These are phyloP conservation scores for Hydrolagus affinis DNA, from an alignment of 2,113 vertebrate genomes.

Conservation along the genomic window DNA sequence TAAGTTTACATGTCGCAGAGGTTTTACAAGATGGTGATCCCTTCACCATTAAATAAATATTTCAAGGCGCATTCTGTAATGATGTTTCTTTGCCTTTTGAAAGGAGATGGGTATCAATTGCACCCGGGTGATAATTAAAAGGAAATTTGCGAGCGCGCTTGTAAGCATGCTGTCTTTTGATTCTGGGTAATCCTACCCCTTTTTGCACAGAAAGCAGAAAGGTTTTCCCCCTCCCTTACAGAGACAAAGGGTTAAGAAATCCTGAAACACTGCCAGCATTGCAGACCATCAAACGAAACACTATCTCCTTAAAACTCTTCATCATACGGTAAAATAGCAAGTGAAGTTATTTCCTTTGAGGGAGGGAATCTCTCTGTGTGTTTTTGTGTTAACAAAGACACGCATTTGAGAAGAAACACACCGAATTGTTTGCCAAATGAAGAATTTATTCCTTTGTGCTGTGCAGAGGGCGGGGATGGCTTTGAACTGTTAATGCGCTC, in stretches of 20 bases:
- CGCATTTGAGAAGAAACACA: slow-evolving; percentile 17
- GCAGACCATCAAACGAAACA: slow-evolving; percentile 26
- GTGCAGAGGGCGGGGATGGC: slow-evolving; percentile 13
- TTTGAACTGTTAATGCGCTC: slow-evolving; percentile 22
- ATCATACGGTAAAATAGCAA: slow-evolving; percentile 17
- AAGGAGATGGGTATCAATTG: too few relatives aligned
- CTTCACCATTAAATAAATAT: neutral
- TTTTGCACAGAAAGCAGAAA: neutral
- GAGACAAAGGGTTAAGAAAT: slow-evolving; percentile 27
- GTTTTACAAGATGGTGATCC: neutral
- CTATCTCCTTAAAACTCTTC: slow-evolving; percentile 23
- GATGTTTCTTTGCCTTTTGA: too few relatives aligned
- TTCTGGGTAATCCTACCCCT: neutral
- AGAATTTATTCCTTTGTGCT: slow-evolving; percentile 24
- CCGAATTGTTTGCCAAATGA: slow-evolving; percentile 17
- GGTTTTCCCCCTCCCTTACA: neutral
- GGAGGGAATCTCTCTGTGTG: neutral
- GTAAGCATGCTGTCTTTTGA: neutral
- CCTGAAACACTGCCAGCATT: slow-evolving; percentile 22
- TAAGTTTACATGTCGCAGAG: neutral
- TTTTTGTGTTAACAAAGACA: neutral
- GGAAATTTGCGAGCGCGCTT: neutral
- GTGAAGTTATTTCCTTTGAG: slow-evolving; percentile 25
- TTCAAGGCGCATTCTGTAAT: neutral
- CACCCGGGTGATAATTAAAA: neutral